Conservation (phyloP, 2,888 invertebrate species). For the Drosophila borborema region DNA sequence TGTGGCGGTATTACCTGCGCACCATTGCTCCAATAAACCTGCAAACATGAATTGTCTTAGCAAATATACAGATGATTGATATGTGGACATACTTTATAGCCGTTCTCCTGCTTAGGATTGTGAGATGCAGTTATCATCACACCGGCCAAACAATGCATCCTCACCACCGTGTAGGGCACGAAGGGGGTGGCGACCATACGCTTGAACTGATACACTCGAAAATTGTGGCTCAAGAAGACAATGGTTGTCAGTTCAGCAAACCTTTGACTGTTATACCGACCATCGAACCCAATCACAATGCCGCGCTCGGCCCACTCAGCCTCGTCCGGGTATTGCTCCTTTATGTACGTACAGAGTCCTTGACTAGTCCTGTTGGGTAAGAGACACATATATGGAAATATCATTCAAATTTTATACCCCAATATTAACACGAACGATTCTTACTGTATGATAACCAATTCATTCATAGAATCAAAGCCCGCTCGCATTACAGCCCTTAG, state of each 20-base stretch:
- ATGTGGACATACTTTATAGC: constrained; percentile 90
- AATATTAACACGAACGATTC: constrained; percentile 1
- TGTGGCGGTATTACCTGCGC: constrained; percentile 97
- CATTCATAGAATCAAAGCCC: constrained; percentile 97
- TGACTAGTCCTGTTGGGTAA: constrained; percentile 89
- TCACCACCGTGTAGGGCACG: constrained; percentile 93
- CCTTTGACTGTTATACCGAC: constrained; percentile 95
- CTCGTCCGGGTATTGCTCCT: constrained; percentile 86
- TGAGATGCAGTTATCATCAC: constrained; percentile 98
- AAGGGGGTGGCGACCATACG: constrained; percentile 96
- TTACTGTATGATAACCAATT: constrained; percentile 95
- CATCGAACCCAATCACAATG: constrained; percentile 96
- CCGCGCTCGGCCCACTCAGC: constrained; percentile 88
- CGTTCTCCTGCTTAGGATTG: constrained; percentile 98
- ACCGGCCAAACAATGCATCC: constrained; percentile 92
- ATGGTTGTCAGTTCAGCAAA: constrained; percentile 92
- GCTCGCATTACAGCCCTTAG: constrained; percentile 96
- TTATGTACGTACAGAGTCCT: constrained; percentile 92
- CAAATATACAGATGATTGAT: neutral
- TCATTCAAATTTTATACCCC: neutral
- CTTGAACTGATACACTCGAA: constrained; percentile 93
- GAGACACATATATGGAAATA: neutral
- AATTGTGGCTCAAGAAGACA: constrained; percentile 91
- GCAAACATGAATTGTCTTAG: neutral
- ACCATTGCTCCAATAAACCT: constrained; percentile 96